Conservation (phyloP, 2,797 vertebrate genomes). For the Acomys russatus region DNA sequence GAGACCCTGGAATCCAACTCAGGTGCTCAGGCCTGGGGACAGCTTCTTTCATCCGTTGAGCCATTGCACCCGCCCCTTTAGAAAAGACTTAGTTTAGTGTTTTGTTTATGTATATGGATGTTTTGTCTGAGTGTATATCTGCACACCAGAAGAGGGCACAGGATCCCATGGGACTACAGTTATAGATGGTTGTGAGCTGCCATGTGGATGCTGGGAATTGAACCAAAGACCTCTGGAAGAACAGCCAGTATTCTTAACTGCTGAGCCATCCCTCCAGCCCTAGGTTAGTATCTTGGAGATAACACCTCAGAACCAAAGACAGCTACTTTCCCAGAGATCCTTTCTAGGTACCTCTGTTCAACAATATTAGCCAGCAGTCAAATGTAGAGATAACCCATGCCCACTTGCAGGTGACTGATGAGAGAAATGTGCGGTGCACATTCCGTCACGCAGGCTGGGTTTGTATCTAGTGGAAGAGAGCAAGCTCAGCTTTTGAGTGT, state of each 20-base stretch:
- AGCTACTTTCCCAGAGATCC: neutral
- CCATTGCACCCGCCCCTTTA: neutral
- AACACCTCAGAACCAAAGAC: conserved; percentile 4
- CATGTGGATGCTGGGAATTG: neutral
- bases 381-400: neutral
- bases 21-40: neutral
- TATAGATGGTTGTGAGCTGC: neutral
- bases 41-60: neutral
- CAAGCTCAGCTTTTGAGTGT: neutral
- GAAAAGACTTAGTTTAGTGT: neutral
- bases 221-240: neutral
- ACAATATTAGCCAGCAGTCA: neutral
- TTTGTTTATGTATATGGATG: neutral
- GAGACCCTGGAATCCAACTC: neutral
- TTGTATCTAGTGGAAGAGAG: neutral
- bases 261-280: neutral
- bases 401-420: neutral
- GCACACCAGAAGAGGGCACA: neutral
- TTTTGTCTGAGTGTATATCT: neutral
- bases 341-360: neutral
- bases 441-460: neutral
- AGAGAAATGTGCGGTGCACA: neutral
- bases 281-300: neutral
- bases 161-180: neutral
- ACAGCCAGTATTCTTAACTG: neutral